phyloP scores from a whole-genome alignment of 37 sponge, comb jelly and placozoan genomes.

The Halichondria panicea region DNA sequence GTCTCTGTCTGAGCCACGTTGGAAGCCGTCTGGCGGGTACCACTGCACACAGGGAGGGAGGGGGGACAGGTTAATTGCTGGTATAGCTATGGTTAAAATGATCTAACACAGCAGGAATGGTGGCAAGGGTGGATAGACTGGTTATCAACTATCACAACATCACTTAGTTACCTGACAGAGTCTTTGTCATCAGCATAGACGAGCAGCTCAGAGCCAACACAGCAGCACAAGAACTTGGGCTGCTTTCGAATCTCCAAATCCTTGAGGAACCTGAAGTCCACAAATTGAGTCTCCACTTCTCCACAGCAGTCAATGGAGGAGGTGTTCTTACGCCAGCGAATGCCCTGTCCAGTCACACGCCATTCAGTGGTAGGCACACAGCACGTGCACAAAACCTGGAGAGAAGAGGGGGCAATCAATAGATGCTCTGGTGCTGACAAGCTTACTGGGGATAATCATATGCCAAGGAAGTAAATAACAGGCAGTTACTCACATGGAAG shows the following conservation, averaged over 20 bases:
- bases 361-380: conserved; percentile 75
- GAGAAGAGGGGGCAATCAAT: neutral
- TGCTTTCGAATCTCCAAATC: conserved; percentile 75
- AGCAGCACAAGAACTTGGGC: conserved; percentile 80
- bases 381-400: conserved; percentile 69
- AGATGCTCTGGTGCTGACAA: neutral
- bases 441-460: neutral
- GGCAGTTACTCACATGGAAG: conserved; percentile 45
- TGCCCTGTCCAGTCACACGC: conserved; percentile 87
- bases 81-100: no score
- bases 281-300: conserved; percentile 80
- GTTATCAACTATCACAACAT: no score
- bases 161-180: conserved; percentile 23
- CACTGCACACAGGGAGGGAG: no score
- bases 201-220: conserved; percentile 73
- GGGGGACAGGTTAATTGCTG: no score
- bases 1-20: no score
- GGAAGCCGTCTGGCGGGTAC: no score
- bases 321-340: conserved; percentile 78
- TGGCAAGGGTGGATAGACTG: no score
- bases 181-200: conserved; percentile 92
- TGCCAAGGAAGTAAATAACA: neutral
- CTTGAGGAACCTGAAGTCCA: conserved; percentile 89
- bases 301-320: conserved; percentile 82
- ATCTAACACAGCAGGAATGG: no score